These are phyloP conservation scores for Drosophila falleni DNA, from an alignment of 2,888 invertebrate species.

Conservation along the genomic window DNA sequence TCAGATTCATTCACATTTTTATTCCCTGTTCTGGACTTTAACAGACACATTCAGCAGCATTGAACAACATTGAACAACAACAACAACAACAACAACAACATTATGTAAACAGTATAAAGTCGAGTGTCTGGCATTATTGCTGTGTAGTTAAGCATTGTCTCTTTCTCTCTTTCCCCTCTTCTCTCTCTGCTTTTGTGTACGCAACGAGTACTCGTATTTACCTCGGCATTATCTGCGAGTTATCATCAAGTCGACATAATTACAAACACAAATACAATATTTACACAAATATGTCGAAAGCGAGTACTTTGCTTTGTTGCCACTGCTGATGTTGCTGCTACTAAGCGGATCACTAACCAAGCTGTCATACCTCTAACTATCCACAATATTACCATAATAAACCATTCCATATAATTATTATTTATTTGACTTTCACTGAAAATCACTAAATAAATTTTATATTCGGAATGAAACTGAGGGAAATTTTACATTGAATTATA, in stretches of 20 bases:
- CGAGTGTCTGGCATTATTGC: constrained; percentile 49
- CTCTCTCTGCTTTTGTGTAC: neutral
- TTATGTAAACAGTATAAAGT: constrained; percentile 39
- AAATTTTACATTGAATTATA: no score
- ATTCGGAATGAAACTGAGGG: no score
- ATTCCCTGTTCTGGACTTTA: neutral
- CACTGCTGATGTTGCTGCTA: neutral
- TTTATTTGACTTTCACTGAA: no score
- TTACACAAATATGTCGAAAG: constrained; percentile 77
- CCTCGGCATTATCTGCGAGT: constrained; percentile 76
- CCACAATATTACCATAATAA: no score
- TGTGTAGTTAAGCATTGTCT: neutral
- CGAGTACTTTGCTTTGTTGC: constrained; percentile 22
- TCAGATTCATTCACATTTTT: constrained; percentile 34
- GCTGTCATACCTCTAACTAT: no score
- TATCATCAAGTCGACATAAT: constrained; percentile 76
- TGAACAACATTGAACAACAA: constrained; percentile 30
- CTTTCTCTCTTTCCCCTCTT: neutral
- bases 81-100: constrained; percentile 27
- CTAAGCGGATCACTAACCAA: no score
- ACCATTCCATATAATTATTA: no score
- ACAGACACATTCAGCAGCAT: constrained; percentile 18
- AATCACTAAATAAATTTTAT: no score
- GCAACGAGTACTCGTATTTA: constrained; percentile 57
- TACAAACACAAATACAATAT: constrained; percentile 78